Evolutionary conservation across 2,113 vertebrate species (phyloP).

Genomic region (Ibidorhyncha struthersii): DNA sequence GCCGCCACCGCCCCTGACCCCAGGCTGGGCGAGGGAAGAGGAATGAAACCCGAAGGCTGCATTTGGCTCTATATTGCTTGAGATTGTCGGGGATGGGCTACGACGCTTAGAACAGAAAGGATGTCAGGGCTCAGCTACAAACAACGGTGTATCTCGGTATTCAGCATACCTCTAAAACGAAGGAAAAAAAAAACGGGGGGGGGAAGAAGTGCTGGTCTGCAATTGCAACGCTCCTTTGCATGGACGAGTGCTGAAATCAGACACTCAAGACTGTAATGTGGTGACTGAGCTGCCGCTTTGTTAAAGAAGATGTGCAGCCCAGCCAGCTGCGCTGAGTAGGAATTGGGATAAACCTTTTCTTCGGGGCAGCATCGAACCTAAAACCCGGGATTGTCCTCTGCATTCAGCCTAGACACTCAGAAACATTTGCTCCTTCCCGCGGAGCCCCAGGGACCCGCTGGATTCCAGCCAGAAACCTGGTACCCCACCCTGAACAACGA

Average conservation of each 20-base stretch:
- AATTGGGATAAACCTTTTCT: neutral
- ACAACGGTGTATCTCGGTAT: neutral
- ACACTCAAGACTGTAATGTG: neutral
- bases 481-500: neutral
- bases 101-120: conserved; percentile 27
- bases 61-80: conserved; percentile 73
- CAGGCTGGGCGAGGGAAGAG: conserved; percentile 21
- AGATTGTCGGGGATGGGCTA: conserved; percentile 60
- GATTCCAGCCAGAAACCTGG: neutral
- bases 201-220: neutral
- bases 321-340: neutral
- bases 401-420: conserved; percentile 38
- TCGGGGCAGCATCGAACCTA: neutral
- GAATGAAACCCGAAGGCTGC: conserved; percentile 39
- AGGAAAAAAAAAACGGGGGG: too few relatives aligned
- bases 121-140: conserved; percentile 8
- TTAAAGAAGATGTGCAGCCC: neutral
- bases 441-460: neutral
- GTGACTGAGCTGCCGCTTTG: neutral
- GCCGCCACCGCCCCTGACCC: conserved; percentile 22
- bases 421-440: neutral
- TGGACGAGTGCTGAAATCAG: neutral
- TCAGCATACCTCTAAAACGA: neutral
- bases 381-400: conserved; percentile 47
- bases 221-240: neutral